Evolutionary conservation across 2,888 invertebrate genomes (phyloP).

Genomic region (Pollenia labialis): DNA sequence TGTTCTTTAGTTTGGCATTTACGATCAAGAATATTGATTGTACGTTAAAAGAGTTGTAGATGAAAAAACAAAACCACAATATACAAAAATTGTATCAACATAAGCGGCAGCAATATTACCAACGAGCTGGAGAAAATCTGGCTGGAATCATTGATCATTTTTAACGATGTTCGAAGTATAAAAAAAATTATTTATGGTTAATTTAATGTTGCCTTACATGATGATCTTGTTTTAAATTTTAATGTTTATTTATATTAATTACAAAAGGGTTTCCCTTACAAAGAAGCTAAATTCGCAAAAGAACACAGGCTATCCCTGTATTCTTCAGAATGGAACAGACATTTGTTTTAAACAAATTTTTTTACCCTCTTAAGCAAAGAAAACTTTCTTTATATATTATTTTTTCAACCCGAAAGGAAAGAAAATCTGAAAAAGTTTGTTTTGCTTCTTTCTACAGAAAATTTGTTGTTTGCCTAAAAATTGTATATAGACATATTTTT

Average conservation of each 20-base stretch:
- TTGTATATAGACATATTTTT: too few species aligned
- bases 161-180: constrained; percentile 52
- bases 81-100: constrained; percentile 3
- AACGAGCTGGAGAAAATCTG: constrained; percentile 19
- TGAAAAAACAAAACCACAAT: constrained; percentile 15
- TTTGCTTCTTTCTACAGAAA: too few species aligned
- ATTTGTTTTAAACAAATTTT: too few species aligned
- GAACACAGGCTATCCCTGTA: too few species aligned
- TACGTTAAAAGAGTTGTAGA: constrained; percentile 51
- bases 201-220: constrained; percentile 21
- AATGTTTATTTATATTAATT: neutral
- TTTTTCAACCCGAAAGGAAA: too few species aligned
- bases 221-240: constrained; percentile 20
- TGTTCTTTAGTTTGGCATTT: constrained; percentile 53
- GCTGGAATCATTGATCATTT: constrained; percentile 59
- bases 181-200: constrained; percentile 11
- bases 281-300: too few species aligned
- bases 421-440: too few species aligned
- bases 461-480: too few species aligned
- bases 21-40: constrained; percentile 67
- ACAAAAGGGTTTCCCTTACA: neutral
- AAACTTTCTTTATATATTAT: too few species aligned
- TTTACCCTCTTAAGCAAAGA: too few species aligned
- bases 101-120: neutral
- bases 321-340: too few species aligned